Evolutionary conservation across 2,113 vertebrate genomes (phyloP).

Genomic region (Microcebus griseorufus): DNA sequence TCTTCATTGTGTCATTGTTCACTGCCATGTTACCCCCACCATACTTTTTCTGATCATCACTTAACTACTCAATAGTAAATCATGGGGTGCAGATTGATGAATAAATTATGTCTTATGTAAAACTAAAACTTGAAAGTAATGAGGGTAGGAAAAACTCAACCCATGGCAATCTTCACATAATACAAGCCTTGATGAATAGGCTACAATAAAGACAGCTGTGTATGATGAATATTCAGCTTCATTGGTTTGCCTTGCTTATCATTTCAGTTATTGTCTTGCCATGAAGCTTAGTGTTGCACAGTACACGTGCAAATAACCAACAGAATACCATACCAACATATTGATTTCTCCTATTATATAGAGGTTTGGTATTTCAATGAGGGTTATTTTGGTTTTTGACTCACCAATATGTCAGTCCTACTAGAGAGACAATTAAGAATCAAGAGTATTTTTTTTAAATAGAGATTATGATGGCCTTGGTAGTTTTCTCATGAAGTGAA

Average conservation of each 20-base stretch:
- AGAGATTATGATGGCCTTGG: conserved; percentile 12
- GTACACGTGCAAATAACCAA: conserved; percentile 18
- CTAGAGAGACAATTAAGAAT: conserved; percentile 30
- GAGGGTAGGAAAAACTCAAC: neutral
- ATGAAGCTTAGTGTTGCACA: conserved; percentile 11
- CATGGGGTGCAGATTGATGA: neutral
- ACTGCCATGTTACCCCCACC: accelerated
- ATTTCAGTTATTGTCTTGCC: conserved; percentile 34
- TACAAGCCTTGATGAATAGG: neutral
- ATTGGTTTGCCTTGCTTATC: conserved; percentile 18
- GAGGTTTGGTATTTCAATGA: conserved; percentile 35
- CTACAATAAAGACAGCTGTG: conserved; percentile 6
- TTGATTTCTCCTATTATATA: neutral
- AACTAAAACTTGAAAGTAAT: conserved; percentile 5
- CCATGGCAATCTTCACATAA: neutral
- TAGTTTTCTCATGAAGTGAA: conserved; percentile 37
- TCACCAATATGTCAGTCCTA: neutral
- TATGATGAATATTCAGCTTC: neutral
- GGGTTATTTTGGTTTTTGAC: conserved; percentile 15
- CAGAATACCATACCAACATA: neutral
- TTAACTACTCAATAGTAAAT: conserved; percentile 47
- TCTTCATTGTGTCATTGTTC: neutral
- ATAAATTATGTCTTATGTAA: conserved; percentile 12
- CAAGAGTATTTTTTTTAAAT: neutral
- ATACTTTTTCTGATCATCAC: neutral